Evolutionary conservation across 2,797 vertebrate species (phyloP).

Genomic region (Tiaroga cobitis): DNA sequence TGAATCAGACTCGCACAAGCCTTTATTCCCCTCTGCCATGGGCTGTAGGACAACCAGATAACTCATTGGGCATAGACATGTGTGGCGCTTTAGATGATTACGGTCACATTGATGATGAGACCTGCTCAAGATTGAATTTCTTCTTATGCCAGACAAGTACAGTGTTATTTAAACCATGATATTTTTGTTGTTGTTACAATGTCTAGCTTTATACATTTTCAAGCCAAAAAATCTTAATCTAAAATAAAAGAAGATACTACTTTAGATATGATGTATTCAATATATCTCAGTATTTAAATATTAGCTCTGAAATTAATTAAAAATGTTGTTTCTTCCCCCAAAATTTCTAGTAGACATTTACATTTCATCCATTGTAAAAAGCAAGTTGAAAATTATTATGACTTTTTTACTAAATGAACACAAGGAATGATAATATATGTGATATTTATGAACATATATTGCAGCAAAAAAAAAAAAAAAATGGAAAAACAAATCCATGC

Average conservation of each 20-base stretch:
- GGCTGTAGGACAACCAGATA: background rate
- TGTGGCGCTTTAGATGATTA: background rate
- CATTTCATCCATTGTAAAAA: background rate
- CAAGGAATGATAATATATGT: background rate
- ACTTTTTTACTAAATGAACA: background rate
- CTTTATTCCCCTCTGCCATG: background rate
- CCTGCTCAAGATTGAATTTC: background rate
- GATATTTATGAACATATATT: background rate
- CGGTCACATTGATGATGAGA: background rate
- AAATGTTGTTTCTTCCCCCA: background rate
- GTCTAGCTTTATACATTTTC: background rate
- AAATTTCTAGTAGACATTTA: background rate
- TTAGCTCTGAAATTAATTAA: background rate
- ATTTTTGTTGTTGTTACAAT: background rate
- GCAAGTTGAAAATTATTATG: background rate
- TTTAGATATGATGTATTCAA: background rate
- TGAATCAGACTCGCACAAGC: background rate
- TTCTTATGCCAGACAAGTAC: conserved; percentile 24
- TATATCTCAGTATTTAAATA: background rate
- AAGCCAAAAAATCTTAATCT: background rate
- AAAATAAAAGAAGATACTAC: background rate
- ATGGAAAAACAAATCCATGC: background rate
- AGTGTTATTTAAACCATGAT: background rate
- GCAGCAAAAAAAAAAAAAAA: too few species aligned
- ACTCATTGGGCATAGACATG: accelerated